Evolutionary conservation across 2,888 invertebrate species (phyloP).

Genomic region (Eupithecia pulchellata): DNA sequence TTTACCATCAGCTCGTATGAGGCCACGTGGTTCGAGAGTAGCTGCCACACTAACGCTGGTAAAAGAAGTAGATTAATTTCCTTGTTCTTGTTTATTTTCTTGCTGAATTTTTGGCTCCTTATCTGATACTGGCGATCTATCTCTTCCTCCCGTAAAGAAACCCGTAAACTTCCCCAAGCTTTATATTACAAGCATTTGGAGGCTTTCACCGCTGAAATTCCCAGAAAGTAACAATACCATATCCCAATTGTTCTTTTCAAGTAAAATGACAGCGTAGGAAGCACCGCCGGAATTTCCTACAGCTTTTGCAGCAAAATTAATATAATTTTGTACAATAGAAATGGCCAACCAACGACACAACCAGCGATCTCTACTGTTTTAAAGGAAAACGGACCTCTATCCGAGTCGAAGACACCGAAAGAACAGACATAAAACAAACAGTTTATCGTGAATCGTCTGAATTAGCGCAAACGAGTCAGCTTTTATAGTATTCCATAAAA

Average conservation of each 20-base stretch:
- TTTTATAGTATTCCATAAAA: neutral
- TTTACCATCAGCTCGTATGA: too few species aligned
- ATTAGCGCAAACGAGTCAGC: neutral
- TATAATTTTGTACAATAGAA: slow-evolving; percentile 23
- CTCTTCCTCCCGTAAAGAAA: neutral
- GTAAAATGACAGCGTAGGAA: slow-evolving; percentile 13
- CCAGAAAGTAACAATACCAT: slow-evolving; percentile 11
- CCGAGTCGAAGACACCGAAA: neutral
- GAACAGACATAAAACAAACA: neutral
- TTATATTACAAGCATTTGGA: neutral
- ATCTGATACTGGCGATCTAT: neutral
- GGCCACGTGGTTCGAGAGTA: too few species aligned
- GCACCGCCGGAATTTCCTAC: slow-evolving; percentile 6
- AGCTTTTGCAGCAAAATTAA: slow-evolving; percentile 19
- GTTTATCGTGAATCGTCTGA: neutral
- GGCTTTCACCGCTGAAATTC: neutral
- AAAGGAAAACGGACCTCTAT: neutral
- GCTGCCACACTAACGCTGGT: too few species aligned
- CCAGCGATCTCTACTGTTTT: slow-evolving; percentile 11
- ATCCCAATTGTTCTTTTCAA: slow-evolving; percentile 21
- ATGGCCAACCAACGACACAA: slow-evolving; percentile 25
- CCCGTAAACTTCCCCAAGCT: neutral
- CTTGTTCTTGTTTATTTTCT: neutral
- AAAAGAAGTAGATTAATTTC: too few species aligned
- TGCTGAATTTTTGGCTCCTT: neutral